Evolutionary conservation across 2,888 invertebrate species (phyloP), one percentile per base, ranked within the genome.

Genomic region (Asteroscopus sphinx): DNA sequence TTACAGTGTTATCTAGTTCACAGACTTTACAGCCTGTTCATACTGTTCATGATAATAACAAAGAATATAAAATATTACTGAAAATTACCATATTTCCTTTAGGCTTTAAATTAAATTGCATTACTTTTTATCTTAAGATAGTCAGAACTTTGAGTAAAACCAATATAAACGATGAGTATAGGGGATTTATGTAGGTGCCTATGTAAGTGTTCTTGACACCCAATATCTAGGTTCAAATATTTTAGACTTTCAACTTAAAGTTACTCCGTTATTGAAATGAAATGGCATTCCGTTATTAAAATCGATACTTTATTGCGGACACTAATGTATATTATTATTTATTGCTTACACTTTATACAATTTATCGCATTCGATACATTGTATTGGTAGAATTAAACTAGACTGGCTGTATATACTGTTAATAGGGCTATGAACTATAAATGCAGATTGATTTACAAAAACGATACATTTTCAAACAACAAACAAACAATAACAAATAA

Each of bases 261-360:
- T 21, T 21, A 3, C 21, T 21, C 21, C 21, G 2, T 28, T 9
- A 47, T 47, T 57, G 36, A 47, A 65, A 33, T 62, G 25, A 46
- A 41, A 61, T 57, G 37, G 33, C 64, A 60, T 30, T 47, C 28
- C 57, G 21, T 32, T 37, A 37, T 42, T 42, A 48, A 58, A 41
- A 49, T 33, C 17, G 30, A 53, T 53, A 53, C 37, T 37, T 64
- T 35, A 28, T 41, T 56, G 13, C 40, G 26, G 44, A 64, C 46
- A 54, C 16, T 37, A 37, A 47, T 42, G 30, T 57, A 13, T 37
- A 41, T 54, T 40, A 45, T 45, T 56, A 47, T 56, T 57, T 65
- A 65, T 57, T 17, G 25, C 17, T 26, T n/a, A 12, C 17, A 45
- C 33, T 33, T 9, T 2, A 17, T 6, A 35, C 2, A 16, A 39